These are phyloP conservation scores for Cephalopachus bancanus DNA, from an alignment of 2,797 vertebrate species.

Conservation along the genomic window DNA sequence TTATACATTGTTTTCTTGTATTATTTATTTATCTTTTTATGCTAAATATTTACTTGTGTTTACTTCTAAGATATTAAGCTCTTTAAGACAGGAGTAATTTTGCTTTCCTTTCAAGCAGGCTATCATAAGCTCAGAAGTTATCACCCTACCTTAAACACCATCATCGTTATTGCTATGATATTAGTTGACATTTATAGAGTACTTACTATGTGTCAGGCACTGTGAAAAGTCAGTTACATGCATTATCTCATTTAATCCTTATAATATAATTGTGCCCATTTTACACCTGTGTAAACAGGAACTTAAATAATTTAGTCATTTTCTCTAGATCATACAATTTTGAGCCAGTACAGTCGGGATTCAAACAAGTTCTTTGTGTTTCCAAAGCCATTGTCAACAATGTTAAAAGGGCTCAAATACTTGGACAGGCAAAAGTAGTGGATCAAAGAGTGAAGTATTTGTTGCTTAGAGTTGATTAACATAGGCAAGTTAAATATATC, in stretches of 20 bases:
- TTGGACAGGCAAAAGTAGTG: constrained; percentile 19
- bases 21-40: neutral
- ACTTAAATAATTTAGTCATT: neutral
- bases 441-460: neutral
- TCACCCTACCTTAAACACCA: neutral
- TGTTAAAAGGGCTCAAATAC: neutral
- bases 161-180: neutral
- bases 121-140: neutral
- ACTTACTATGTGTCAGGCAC: neutral
- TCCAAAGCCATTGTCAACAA: neutral
- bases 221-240: neutral
- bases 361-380: neutral
- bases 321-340: neutral
- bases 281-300: neutral
- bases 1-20: neutral
- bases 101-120: neutral
- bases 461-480: neutral
- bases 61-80: neutral
- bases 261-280: neutral
- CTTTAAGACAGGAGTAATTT: neutral
- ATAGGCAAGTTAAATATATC: neutral
- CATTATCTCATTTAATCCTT: neutral
- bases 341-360: neutral
- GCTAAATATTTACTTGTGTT: neutral
- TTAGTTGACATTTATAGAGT: neutral